phyloP scores from a whole-genome alignment of 2,888 invertebrate species.

The Eupithecia abbreviata region DNA sequence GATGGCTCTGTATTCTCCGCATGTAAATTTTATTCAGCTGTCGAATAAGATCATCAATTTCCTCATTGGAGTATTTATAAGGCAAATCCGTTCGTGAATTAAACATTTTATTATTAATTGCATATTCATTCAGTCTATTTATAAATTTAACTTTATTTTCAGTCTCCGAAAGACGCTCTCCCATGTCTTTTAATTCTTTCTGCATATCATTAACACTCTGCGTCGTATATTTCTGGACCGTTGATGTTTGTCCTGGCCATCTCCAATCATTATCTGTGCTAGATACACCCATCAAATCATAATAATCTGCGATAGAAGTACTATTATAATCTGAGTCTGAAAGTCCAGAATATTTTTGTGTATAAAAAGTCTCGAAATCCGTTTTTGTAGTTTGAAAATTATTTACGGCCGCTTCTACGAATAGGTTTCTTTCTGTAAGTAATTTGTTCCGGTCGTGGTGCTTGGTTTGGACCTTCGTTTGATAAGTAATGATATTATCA shows the following conservation, averaged over 20 bases:
- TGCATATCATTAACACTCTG: neutral
- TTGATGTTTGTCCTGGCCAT: neutral
- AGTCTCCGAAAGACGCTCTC: neutral
- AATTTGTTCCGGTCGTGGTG: neutral
- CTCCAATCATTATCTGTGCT: neutral
- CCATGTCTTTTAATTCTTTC: slow-evolving; percentile 2
- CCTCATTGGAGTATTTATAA: neutral
- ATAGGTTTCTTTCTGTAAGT: neutral
- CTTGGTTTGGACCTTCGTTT: neutral
- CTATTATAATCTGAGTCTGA: neutral
- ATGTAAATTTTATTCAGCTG: neutral
- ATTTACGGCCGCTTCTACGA: neutral
- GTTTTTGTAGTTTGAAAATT: neutral
- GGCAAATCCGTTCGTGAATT: neutral
- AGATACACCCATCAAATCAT: neutral
- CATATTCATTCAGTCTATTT: neutral
- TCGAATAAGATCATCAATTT: neutral
- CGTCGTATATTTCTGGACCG: neutral
- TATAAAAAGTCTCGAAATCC: neutral
- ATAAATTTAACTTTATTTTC: neutral
- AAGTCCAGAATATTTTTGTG: neutral
- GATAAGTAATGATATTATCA: neutral
- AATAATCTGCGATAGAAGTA: neutral
- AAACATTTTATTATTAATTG: neutral
- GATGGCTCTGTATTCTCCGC: neutral